Evolutionary conservation across 2,113 vertebrate genomes (phyloP).

Genomic region (Acrocephalus arundinaceus): DNA sequence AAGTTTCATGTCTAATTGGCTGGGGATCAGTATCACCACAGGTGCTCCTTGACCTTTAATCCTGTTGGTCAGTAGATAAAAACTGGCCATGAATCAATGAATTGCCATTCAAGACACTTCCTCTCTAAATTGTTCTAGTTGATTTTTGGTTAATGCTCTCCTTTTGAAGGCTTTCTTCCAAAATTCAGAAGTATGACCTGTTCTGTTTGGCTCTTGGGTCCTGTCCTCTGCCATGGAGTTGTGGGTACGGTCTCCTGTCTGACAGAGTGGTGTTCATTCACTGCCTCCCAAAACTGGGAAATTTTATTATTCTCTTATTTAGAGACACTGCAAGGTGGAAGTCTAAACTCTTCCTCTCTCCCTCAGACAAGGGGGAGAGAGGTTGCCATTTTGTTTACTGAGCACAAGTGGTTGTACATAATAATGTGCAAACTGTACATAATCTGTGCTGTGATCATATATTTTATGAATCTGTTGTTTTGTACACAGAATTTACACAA

Average conservation of each 20-base stretch:
- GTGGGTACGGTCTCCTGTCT: neutral
- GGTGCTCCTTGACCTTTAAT: conserved; percentile 27
- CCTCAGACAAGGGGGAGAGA: neutral
- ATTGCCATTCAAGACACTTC: neutral
- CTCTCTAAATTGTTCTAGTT: conserved; percentile 8
- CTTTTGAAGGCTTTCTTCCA: neutral
- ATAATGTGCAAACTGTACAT: neutral
- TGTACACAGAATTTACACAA: neutral
- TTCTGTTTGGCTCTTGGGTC: neutral
- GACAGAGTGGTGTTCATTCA: neutral
- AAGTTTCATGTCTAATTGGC: conserved; percentile 20
- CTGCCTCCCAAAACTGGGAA: neutral
- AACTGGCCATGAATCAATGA: conserved; percentile 42
- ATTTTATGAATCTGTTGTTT: neutral
- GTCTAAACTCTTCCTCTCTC: neutral
- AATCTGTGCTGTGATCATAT: neutral
- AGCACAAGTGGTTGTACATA: neutral
- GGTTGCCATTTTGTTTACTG: neutral
- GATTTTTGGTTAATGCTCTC: conserved; percentile 43
- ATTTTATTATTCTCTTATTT: conserved; percentile 27
- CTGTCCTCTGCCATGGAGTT: neutral
- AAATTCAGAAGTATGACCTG: neutral
- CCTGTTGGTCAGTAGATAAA: conserved; percentile 5
- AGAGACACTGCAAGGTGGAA: conserved; percentile 36
- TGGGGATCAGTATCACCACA: neutral